Conservation (phyloP, 2,797 vertebrate species). For the Leptodactylus fallax region DNA sequence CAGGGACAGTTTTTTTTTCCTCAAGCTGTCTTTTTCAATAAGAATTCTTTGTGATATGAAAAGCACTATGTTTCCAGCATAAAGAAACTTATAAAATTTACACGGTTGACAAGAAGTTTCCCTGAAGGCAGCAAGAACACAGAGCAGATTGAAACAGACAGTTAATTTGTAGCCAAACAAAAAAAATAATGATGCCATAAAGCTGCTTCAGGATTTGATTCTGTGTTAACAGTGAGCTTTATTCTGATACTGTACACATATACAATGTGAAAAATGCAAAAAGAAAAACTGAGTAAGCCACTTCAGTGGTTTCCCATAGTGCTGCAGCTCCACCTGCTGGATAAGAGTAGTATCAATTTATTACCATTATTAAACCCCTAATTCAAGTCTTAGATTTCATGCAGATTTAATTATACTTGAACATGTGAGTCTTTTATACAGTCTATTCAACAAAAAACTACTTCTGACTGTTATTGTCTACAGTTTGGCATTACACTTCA, state of each 20-base stretch:
- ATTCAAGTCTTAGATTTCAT: not conserved
- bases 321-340: conserved; percentile 40
- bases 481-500: not conserved
- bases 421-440: not conserved
- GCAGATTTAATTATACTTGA: not conserved
- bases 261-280: conserved; percentile 38
- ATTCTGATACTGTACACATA: conserved; percentile 56
- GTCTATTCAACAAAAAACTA: not conserved
- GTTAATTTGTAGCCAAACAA: conserved; percentile 74
- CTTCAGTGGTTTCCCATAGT: not conserved
- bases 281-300: not conserved
- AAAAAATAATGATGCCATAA: conserved; percentile 74
- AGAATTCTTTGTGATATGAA: conserved; percentile 55
- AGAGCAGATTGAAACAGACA: conserved; percentile 71
- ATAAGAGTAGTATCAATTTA: not conserved
- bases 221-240: conserved; percentile 62
- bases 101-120: conserved; percentile 67
- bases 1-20: conserved; percentile 14
- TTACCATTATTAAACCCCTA: not conserved
- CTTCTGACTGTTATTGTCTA: not conserved
- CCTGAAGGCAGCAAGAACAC: conserved; percentile 68
- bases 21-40: conserved; percentile 54
- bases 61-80: conserved; percentile 51
- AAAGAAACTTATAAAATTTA: conserved; percentile 60
- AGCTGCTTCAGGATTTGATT: conserved; percentile 71